phyloP scores from a whole-genome alignment of 2,888 invertebrate genomes.

The Dryococelus australis region DNA sequence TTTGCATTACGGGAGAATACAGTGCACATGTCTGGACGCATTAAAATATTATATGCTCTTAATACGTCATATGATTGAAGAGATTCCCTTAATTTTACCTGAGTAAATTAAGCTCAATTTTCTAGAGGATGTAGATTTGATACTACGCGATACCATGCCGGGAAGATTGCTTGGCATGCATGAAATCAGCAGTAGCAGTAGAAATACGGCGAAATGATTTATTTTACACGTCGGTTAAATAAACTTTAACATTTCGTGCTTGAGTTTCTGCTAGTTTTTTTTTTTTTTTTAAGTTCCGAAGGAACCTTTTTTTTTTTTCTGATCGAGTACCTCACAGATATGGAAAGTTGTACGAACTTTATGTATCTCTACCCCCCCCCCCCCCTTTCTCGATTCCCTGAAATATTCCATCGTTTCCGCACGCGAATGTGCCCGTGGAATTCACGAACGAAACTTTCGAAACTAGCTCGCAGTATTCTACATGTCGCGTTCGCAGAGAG shows the following conservation, averaged over 20 bases:
- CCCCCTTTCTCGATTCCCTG: not conserved
- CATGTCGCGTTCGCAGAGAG: not conserved
- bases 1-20: too few species aligned
- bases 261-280: not conserved
- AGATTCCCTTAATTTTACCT: too few species aligned
- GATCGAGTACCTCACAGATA: not conserved
- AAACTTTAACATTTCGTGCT: not conserved
- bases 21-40: too few species aligned
- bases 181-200: not conserved
- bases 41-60: too few species aligned
- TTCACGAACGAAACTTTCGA: not conserved
- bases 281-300: not conserved
- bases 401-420: not conserved
- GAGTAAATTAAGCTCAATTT: too few species aligned
- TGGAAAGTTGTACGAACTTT: not conserved
- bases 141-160: too few species aligned
- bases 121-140: too few species aligned
- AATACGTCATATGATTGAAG: too few species aligned
- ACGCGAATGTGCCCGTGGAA: slow-evolving; percentile 8
- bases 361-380: not conserved
- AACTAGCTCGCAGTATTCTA: not conserved
- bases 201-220: not conserved
- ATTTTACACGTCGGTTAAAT: not conserved
- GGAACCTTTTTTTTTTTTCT: not conserved
- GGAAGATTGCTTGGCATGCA: not conserved